Evolutionary conservation across 2,888 invertebrate genomes (phyloP), one percentile per base, ranked within the genome.

Genomic region (Mongoloraphidia duomilia): DNA sequence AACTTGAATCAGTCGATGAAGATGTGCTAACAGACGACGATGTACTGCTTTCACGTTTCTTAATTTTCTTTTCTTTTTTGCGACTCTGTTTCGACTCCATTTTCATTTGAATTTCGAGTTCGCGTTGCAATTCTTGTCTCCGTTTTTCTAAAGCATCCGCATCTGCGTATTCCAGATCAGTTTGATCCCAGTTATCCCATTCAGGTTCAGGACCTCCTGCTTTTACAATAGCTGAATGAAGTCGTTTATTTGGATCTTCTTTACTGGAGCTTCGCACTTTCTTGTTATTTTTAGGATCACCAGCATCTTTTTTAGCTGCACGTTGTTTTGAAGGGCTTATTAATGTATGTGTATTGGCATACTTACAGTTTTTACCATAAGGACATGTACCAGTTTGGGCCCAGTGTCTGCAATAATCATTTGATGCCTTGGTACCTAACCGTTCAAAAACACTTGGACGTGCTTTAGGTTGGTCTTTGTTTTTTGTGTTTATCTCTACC

Each of bases 391-490:
- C 84, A 73, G 78, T 80, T 64, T 82, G 77, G 51, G 80, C 79
- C 84, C 84, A 84, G 71, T 82, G 82, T 65, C 82, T 77, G 64
- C 84, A 84, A 68, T 77, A 79, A 67, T 82, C 82, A 65, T 70
- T 74, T 68, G 72, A 71, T 63, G 83, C 81, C 70, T 84, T 84
- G 41, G 83, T 84, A 58, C 86, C 86, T 61, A 86, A 76, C 60
- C 86, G 77, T 70, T 86, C 86, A 70, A 87, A 87, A 58, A 87
- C 86, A 74, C 85, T 86, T 57, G 84, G 84, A 67, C 84, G 76
- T 62, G 70, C 70, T 60, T 68, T 69, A 10, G 42, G 36, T 35
- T 35, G 35, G 64, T 77, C 76, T 72, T 80, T 81, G 65, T 74
- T 73, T 74, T 80, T 79, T 64, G 79, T 75, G 69, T 61, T 61